These are phyloP conservation scores for Gymnosoma rotundatum DNA, from an alignment of 2,888 invertebrate species.

Conservation along the genomic window DNA sequence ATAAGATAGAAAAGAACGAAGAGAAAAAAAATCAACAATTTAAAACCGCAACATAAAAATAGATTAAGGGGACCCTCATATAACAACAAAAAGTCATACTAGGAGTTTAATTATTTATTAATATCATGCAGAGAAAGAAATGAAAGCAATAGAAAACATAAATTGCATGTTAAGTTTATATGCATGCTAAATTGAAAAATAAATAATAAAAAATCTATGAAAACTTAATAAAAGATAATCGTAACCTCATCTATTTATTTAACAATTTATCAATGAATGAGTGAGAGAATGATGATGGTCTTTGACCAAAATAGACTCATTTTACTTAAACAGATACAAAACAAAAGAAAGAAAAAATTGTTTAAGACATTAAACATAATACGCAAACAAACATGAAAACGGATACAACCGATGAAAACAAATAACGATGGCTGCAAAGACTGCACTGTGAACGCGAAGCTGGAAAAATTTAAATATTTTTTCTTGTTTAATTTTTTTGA, in stretches of 20 bases:
- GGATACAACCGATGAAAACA: slow-evolving; percentile 8
- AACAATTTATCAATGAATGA: slow-evolving; percentile 39
- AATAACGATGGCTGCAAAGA: neutral
- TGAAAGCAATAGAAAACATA: neutral
- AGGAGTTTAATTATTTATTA: neutral
- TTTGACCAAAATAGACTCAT: slow-evolving; percentile 24
- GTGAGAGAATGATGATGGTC: slow-evolving; percentile 29
- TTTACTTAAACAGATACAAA: slow-evolving; percentile 4
- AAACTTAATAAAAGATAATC: neutral
- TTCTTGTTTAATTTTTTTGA: too few species aligned
- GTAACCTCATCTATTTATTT: neutral
- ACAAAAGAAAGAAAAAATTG: neutral
- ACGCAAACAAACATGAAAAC: slow-evolving; percentile 31
- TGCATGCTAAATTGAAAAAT: neutral
- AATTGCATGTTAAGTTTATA: slow-evolving; percentile 21
- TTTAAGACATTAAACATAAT: slow-evolving; percentile 9
- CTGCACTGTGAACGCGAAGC: neutral
- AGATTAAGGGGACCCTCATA: too few species aligned
- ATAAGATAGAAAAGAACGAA: neutral
- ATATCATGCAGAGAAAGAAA: neutral
- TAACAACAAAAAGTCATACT: neutral
- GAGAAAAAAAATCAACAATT: neutral
- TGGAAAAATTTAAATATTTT: neutral
- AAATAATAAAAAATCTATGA: neutral
- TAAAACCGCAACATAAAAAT: slow-evolving; percentile 23